These are phyloP conservation scores for Carettochelys insculpta DNA, from an alignment of 2,113 vertebrate genomes.

Conservation along the genomic window DNA sequence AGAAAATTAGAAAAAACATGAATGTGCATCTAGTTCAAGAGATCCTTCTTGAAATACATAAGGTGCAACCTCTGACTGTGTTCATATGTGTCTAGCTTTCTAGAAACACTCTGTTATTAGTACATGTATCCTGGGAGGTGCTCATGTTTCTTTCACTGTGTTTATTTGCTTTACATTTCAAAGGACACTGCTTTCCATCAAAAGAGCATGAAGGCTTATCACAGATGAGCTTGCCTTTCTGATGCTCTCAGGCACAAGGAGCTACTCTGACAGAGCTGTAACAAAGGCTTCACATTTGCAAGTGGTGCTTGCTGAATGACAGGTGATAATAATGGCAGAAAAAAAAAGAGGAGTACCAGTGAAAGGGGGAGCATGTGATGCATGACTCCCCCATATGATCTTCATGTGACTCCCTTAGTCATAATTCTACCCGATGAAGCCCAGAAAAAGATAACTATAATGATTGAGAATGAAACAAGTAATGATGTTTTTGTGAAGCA, in stretches of 20 bases:
- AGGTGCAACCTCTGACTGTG: neutral
- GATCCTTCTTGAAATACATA: neutral
- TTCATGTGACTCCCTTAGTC: too few relatives aligned
- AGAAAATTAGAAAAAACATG: neutral
- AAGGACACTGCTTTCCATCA: neutral
- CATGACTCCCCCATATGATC: too few relatives aligned
- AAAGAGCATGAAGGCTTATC: neutral
- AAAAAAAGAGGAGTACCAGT: too few relatives aligned
- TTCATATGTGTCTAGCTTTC: neutral
- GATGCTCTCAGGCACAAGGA: neutral
- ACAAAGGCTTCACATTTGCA: neutral
- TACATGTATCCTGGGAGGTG: neutral
- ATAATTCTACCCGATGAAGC: too few relatives aligned
- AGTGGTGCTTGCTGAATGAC: neutral
- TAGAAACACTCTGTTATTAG: neutral
- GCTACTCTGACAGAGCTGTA: neutral
- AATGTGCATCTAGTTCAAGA: neutral
- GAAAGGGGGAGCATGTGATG: too few relatives aligned
- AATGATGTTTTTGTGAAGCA: too few relatives aligned
- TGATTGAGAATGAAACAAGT: too few relatives aligned
- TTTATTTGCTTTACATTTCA: neutral
- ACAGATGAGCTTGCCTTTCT: neutral
- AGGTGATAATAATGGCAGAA: neutral
- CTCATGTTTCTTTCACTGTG: neutral
- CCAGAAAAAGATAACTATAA: too few relatives aligned